Conservation (phyloP, 2,113 vertebrate species). For the Elgaria multicarinata region DNA sequence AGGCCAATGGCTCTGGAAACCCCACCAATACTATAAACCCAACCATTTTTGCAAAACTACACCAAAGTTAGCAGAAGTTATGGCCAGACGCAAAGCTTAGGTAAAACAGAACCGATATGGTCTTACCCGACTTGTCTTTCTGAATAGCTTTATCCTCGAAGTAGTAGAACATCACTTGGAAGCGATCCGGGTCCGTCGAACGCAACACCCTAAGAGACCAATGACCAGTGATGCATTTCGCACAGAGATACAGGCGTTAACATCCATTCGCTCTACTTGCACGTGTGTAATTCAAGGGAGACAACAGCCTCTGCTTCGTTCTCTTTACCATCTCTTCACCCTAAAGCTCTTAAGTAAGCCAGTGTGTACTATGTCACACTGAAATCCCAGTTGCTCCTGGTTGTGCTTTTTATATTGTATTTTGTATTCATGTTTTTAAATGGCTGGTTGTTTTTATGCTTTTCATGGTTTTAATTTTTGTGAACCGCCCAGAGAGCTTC, state of each 20-base stretch:
- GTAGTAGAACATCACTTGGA: slow-evolving; percentile 98
- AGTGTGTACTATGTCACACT: no score
- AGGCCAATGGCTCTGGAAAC: not conserved
- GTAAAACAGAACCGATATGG: not conserved
- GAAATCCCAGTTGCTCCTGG: no score
- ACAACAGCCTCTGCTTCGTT: no score
- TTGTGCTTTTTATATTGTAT: no score
- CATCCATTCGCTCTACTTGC: no score
- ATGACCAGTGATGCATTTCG: not conserved
- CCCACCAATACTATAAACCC: not conserved
- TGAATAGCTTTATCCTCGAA: slow-evolving; percentile 99
- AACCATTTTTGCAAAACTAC: not conserved
- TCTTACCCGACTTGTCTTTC: slow-evolving; percentile 95
- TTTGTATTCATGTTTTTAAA: no score
- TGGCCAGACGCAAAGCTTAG: not conserved
- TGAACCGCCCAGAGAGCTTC: no score
- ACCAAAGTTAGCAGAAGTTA: not conserved
- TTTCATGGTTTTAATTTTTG: no score
- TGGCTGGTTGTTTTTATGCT: no score
- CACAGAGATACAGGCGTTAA: not conserved
- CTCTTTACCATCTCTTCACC: no score
- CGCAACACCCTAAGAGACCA: slow-evolving; percentile 84
- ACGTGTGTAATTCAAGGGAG: no score
- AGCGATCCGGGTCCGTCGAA: slow-evolving; percentile 92
- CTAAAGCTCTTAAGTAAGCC: no score